Base-by-base conservation (phyloP, 2,888 invertebrate genomes). In the Chrysolina oricalcia region DNA sequence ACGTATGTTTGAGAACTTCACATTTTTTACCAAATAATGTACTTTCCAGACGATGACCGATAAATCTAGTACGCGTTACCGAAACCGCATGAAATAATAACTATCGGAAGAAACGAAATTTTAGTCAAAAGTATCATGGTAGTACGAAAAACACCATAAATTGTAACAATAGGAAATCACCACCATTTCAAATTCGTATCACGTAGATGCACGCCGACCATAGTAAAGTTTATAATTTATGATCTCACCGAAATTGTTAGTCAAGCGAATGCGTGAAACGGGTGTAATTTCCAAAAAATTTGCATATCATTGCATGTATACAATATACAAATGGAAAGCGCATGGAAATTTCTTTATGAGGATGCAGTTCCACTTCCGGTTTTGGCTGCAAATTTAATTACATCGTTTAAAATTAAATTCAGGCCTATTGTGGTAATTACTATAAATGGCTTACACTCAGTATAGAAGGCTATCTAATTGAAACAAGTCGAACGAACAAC, bases 311-410 rank as follows among this genome's bases (percentile, higher is more conserved):
- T 59, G 59, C 59, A 59, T 59, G 59, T 35, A 35, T 59, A 27
- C 59, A 59, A 59, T 19, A 53, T 53, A 53, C 19, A 53, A 53
- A 59, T 59, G 35, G 35, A 23, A 23, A 27, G 59, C 27, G 59
- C 59, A 35, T 59, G 59, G 59, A 59, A 59, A 59, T 59, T 59
- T 59, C 59, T 59, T 59, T 59, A 59, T 59, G 59, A 59, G 9
- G 27, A 9, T 59, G 59, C 35, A 35, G 59, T 27, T 27, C 23
- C 10, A 59, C 35, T 59, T 35, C 59, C 35, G 59, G 27, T 59
- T 27, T 35, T 35, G 59, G 27, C n/a, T 59, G 59, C 35, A 59
- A 27, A 35, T 35, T 59, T 27, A 59, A 27, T 35, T 35, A 23
- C 15, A 11, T 35, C 6, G n/a, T 6, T 59, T 2, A 1, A 27